Evolutionary conservation across 2,113 vertebrate species (phyloP).

Genomic region (Taxidea taxus): DNA sequence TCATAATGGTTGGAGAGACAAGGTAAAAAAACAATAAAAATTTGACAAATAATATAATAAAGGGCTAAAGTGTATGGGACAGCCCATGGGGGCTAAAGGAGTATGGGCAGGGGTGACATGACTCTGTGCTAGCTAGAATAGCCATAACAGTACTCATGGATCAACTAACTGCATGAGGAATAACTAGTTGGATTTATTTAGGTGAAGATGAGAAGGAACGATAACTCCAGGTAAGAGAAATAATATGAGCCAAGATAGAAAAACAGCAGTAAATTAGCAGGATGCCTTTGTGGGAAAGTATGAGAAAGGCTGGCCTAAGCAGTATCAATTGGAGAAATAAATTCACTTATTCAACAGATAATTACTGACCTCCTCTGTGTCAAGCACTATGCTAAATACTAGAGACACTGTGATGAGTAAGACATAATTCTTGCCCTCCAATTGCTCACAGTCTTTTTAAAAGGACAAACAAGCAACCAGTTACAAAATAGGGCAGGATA

Average conservation of each 20-base stretch:
- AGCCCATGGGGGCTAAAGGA: neutral
- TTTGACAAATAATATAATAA: neutral
- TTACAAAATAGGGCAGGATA: neutral
- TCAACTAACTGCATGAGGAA: neutral
- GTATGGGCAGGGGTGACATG: neutral
- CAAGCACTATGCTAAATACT: slow-evolving; percentile 13
- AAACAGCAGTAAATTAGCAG: neutral
- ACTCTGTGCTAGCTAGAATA: neutral
- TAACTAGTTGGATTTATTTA: neutral
- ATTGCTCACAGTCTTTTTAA: neutral
- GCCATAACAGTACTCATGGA: neutral
- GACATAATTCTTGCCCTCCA: neutral
- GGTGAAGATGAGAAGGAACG: neutral
- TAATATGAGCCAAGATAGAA: neutral
- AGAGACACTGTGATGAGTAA: neutral
- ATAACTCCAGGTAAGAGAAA: neutral
- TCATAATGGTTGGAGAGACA: neutral
- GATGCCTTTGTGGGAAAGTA: neutral
- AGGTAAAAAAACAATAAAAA: neutral
- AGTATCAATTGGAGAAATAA: slow-evolving; percentile 25
- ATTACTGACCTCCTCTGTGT: neutral
- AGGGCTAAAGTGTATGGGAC: neutral
- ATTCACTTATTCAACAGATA: slow-evolving; percentile 32
- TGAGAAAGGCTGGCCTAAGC: neutral
- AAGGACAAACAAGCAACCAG: slow-evolving; percentile 5